Evolutionary conservation across 2,113 vertebrate genomes (phyloP).

Genomic region (Perca fluviatilis): DNA sequence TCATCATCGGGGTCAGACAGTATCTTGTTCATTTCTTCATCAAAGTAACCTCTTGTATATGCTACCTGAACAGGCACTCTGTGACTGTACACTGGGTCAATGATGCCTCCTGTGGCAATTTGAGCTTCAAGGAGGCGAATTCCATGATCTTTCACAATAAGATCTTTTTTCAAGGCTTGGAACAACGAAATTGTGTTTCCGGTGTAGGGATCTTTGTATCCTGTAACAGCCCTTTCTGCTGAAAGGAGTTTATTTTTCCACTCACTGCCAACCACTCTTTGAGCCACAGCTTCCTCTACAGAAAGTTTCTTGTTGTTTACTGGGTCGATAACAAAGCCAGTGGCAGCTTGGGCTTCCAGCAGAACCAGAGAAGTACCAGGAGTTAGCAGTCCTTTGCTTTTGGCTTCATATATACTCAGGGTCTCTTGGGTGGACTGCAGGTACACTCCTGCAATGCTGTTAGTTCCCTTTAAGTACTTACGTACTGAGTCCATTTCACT

Average conservation of each 20-base stretch:
- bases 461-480: constrained; percentile 82
- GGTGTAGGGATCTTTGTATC: too few species aligned
- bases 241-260: too few species aligned
- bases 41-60: constrained; percentile 86
- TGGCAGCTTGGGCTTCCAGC: constrained; percentile 90
- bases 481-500: constrained; percentile 80
- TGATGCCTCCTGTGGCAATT: constrained; percentile 87
- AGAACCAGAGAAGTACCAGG: constrained; percentile 88
- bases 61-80: constrained; percentile 87
- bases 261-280: too few species aligned
- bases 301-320: constrained; percentile 71
- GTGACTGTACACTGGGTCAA: constrained; percentile 85
- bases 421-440: constrained; percentile 82
- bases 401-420: constrained; percentile 87
- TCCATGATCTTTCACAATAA: constrained; percentile 40
- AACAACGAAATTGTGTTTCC: too few species aligned
- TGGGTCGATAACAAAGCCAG: constrained; percentile 88
- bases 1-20: constrained; percentile 82
- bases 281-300: too few species aligned
- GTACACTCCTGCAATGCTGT: constrained; percentile 84
- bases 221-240: too few species aligned
- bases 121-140: constrained; percentile 79
- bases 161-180: too few species aligned
- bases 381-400: constrained; percentile 78
- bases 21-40: constrained; percentile 86